Evolutionary conservation across 2,113 vertebrate genomes (phyloP), one percentile per base, ranked within the genome.

Genomic region (Ramphastos sulfuratus): DNA sequence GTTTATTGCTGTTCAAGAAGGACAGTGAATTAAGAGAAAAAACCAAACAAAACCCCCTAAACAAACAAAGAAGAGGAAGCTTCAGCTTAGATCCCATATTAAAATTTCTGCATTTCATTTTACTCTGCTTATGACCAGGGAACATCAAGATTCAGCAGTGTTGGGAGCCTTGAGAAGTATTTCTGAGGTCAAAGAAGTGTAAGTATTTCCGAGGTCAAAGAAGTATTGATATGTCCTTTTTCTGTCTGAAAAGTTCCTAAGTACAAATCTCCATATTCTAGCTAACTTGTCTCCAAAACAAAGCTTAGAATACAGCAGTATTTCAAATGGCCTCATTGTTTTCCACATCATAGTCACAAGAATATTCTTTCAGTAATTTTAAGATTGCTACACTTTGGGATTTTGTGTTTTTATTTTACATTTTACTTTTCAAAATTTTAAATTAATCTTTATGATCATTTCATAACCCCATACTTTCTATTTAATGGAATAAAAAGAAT

Each of bases 91-190:
- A 50, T 67, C 7, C 6, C 25, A 11, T 50, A 78, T 27, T 71
- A 35, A 75, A 78, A 82, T 30, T 11, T 4, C 3, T 15, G 10
- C 44, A 4, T 66, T 59, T 87, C 28, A 31, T 85, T 82, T 54
- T 15, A 20, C 1, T 55, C 16, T 67, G 7, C 30, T 44, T 65
- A 27, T 59, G 1, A 0, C 4, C 8, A 14, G 4, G 25, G 31
- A 73, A 30, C 9, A 65, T 65, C 12, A 82, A 78, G 2, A 7
- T 79, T 79, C 31, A 20, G 5, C 35, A 37, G 3, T 28, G 8
- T 4, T 76, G 3, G 3, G 4, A 79, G 18, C 7, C 30, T 65
- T 35, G 15, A 75, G 85, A 90, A 78, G 2, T 1, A 3, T 35
- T 67, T 84, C 15, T 61, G 39, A 78, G 23, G 13, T 65, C 33